Base-by-base conservation (phyloP, 2,797 vertebrate genomes). In the Manis pentadactyla region DNA sequence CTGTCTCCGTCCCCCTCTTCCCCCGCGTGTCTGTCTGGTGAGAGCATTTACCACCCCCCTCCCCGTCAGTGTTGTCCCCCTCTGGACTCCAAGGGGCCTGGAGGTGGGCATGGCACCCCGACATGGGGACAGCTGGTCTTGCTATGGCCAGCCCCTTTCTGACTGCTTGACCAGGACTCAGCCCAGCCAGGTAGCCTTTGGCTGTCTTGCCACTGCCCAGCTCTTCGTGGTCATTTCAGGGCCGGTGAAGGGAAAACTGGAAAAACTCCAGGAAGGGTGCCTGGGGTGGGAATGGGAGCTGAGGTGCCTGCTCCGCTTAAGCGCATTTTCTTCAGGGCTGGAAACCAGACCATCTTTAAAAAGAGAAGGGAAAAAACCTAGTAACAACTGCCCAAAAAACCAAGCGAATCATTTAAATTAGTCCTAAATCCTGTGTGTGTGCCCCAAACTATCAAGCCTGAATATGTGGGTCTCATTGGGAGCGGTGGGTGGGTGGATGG, bases 241-340 rank as follows among this genome's bases (percentile, higher is more conserved):
- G 29, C 61, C 18, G 74, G 31, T 1, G 21, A 6, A 31, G 7
- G 31, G 4, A 2, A 18, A 51, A 1, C 46, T 13, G 2, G 29
- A 2, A 11, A 37, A 14, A 8, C 51, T 12, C 49, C 4, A 39
- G 42, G 23, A 25, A 9, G 14, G 18, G 17, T 2, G 18, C 66
- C 37, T 1, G 0, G 2, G 5, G 3, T 4, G 2, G 42, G 15
- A 17, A 2, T 0, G 1, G 61, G 55, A 13, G 57, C n/a, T 23
- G 0, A 23, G 46, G 2, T 9, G 31, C 74, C 15, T 1, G n/a
- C 11, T 17, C 46, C 14, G 8, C 71, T 39, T 82, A 59, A 64
- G 59, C 27, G 37, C n/a, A 0, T 74, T 64, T 68, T 75, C 29
- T 17, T n/a, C 18, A 46, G 27, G 12, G 21, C 53, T 15, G 34